Base-by-base conservation (phyloP, 92 coral and sea anemone genomes). In the Virgularia gustaviana region DNA sequence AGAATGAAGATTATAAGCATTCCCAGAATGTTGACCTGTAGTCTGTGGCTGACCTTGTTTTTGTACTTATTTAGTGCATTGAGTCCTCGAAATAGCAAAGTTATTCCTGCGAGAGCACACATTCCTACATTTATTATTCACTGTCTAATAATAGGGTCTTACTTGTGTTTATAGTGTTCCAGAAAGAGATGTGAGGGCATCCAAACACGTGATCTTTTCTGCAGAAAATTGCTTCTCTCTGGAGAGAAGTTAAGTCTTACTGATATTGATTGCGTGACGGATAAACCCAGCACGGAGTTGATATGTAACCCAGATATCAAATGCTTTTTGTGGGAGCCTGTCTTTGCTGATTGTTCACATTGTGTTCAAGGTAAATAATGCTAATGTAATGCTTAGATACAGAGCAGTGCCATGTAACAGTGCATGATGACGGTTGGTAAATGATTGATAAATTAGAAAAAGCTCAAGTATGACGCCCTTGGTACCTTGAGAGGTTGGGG, bases 181-280 rank as follows among this genome's bases (percentile, higher is more conserved):
- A 68, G 37, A 18, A 47, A 68, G 42, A 68, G 33, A n/a, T 68
- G 75, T 35, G 44, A 68, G 23, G 75, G 75, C 8, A n/a, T 27
- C 15, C 60, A 51, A 32, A 68, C 62, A 12, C 30, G 75, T 31
- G 19, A 35, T 16, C 32, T 68, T 53, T 49, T 33, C 4, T 68
- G 75, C 23, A 68, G 35, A 38, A 68, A 68, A 49, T 32, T 51
- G 0, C 36, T 49, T 0, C 60, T 49, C 1, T 24, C 35, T 31
- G 75, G 75, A 25, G 61, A 12, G 20, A 32, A 25, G 55, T 18
- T 30, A 68, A 25, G 22, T 23, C 45, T 37, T 6, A 15, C 43
- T 2, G 75, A 68, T 49, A 49, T 61, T 2, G 61, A 68, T 12
- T 68, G 75, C 38, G 41, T 45, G 29, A 68, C 25, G n/a, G 62